phyloP scores from a whole-genome alignment of 1,140 invertebrate genomes.

The Lerema accius region DNA sequence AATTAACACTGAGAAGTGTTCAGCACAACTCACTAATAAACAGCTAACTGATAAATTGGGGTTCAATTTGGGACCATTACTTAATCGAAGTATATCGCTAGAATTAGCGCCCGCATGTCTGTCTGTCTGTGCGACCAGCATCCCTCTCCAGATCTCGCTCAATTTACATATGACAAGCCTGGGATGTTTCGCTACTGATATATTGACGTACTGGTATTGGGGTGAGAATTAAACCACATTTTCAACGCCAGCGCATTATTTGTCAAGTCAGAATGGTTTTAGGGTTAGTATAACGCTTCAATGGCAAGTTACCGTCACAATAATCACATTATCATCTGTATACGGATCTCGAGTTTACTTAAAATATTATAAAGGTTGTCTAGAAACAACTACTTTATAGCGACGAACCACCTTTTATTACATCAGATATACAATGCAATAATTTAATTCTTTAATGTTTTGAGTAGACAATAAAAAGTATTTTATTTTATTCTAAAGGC shows the following conservation, averaged over 20 bases:
- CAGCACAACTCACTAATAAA: conserved; percentile 36
- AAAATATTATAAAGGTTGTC: too few species aligned
- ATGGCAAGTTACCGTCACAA: too few species aligned
- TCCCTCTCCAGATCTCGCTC: conserved; percentile 52
- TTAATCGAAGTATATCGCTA: conserved; percentile 43
- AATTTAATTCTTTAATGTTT: too few species aligned
- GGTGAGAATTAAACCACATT: conserved; percentile 10
- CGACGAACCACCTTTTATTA: too few species aligned
- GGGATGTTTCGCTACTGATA: conserved; percentile 12
- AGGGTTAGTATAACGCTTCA: neutral
- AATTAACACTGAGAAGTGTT: conserved; percentile 21
- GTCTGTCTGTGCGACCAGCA: conserved; percentile 44
- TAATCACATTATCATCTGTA: too few species aligned
- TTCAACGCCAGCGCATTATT: neutral
- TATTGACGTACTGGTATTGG: conserved; percentile 5
- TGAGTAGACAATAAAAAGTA: too few species aligned
- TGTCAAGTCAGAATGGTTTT: neutral
- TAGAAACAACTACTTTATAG: too few species aligned
- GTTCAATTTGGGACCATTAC: conserved; percentile 55
- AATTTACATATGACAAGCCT: conserved; percentile 55
- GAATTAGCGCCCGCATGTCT: conserved; percentile 60
- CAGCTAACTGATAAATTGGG: conserved; percentile 61
- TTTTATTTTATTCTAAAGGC: too few species aligned
- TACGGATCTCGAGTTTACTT: too few species aligned
- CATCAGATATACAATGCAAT: too few species aligned